Base-by-base conservation (phyloP, 2,113 vertebrate species). In the Lampris incognitus region DNA sequence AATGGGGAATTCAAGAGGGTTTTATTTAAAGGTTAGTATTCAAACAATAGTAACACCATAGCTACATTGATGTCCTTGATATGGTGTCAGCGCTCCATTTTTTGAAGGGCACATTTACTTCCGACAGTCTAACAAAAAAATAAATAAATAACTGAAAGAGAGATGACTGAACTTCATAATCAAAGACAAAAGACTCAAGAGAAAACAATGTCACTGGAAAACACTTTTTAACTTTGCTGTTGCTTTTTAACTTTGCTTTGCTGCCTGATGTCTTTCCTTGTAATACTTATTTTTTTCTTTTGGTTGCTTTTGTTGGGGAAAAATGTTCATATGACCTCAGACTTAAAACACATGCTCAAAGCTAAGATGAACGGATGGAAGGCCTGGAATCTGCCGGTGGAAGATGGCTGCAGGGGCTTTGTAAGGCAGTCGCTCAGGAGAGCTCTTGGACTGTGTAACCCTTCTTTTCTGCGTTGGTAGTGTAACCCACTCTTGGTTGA, bases 221-320 rank as follows among this genome's bases (percentile, higher is more conserved):
- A 36, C 6, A 10, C 4, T 10, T 48, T 57, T 52, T 69, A 1
- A 4, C 51, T 66, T 44, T 59, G 56, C 51, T 68, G 51, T 3
- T 54, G 10, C 4, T 10, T 48, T 57, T 52, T 69, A 1, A 4
- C 51, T 66, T 44, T 59, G 56, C 51, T 68, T 52, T 3, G 11
- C 8, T 54, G 10, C 11, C 13, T 4, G 1, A 54, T 11, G 1
- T 54, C n/a, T 10, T 54, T 11, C n/a, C 2, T 54, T 54, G 2
- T 11, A 13, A 54, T 54, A 9, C 8, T 6, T 51, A 9, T 51
- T 11, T 3, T 73, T 57, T 77, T 54, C 42, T 63, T 60, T 72
- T 38, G 67, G 10, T 66, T 69, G 51, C 44, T 80, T 57, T 37
- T 62, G 38, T 79, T 50, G 54, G 46, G 62, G 57, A 74, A 66